These are phyloP conservation scores for Antrozous pallidus DNA, from an alignment of 2,797 vertebrate species.

Conservation along the genomic window DNA sequence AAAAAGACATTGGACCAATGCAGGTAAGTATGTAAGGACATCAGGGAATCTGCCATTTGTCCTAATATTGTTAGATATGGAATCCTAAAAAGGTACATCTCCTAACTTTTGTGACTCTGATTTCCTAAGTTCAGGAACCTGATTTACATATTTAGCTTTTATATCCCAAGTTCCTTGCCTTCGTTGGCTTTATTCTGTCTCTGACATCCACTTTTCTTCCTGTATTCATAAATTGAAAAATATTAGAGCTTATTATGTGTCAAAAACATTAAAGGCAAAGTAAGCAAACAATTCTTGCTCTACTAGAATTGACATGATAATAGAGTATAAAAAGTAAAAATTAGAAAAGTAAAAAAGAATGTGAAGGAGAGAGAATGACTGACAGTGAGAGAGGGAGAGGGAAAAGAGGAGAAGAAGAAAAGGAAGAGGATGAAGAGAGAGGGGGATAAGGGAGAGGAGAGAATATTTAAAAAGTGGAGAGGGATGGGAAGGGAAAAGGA, in stretches of 20 bases:
- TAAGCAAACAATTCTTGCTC: conserved; percentile 52
- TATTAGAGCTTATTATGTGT: conserved; percentile 37
- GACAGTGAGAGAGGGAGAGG: background rate
- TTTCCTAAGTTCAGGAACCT: background rate
- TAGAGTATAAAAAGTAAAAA: conserved; percentile 55
- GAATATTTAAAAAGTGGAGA: background rate
- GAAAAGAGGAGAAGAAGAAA: background rate
- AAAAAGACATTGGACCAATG: background rate
- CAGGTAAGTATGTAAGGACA: background rate
- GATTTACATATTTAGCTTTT: background rate
- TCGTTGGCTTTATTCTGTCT: conserved; percentile 1
- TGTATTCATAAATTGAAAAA: background rate
- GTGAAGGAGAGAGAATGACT: background rate
- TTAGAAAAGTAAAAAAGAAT: conserved; percentile 26
- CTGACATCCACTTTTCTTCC: background rate
- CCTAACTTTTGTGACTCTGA: background rate
- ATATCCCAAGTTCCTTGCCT: background rate
- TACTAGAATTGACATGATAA: conserved; percentile 37
- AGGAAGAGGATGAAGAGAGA: too few relatives aligned
- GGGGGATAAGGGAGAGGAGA: background rate
- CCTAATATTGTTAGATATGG: background rate
- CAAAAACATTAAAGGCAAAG: conserved; percentile 50
- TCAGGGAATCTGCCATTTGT: background rate
- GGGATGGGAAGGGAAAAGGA: background rate
- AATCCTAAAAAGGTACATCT: background rate